These are phyloP conservation scores for Seriola quinqueradiata DNA, from an alignment of 2,113 vertebrate genomes.

Conservation along the genomic window DNA sequence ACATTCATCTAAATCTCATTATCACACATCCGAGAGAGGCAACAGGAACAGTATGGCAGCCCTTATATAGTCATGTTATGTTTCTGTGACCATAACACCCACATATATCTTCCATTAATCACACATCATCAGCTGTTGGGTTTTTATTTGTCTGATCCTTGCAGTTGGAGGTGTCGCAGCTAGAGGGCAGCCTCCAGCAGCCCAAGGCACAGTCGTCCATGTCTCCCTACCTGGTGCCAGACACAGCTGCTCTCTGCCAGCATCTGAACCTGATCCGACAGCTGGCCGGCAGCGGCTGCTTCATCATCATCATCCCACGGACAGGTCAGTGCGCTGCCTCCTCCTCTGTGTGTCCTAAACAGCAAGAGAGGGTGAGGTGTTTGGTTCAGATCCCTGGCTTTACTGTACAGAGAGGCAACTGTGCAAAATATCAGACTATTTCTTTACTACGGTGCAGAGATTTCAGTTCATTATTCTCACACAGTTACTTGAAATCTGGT, in stretches of 20 bases:
- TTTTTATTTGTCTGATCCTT: slow-evolving; percentile 16
- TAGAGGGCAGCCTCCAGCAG: slow-evolving; percentile 97
- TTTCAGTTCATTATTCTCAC: too few relatives aligned
- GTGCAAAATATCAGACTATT: too few relatives aligned
- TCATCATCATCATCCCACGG: slow-evolving; percentile 97
- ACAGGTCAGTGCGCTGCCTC: slow-evolving; percentile 85
- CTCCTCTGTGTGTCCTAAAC: background rate
- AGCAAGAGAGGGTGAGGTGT: background rate
- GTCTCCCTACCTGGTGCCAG: slow-evolving; percentile 97
- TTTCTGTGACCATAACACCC: background rate
- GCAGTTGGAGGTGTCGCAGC: slow-evolving; percentile 96
- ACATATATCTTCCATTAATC: background rate
- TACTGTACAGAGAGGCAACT: too few relatives aligned
- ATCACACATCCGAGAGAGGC: background rate
- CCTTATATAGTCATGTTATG: background rate
- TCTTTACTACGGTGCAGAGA: too few relatives aligned
- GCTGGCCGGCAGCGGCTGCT: slow-evolving; percentile 92
- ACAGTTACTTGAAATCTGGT: too few relatives aligned
- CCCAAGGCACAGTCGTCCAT: slow-evolving; percentile 96
- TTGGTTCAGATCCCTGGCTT: background rate
- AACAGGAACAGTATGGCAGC: background rate
- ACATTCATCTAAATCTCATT: background rate
- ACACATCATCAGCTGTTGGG: background rate
- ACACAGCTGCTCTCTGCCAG: slow-evolving; percentile 94
- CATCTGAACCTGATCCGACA: slow-evolving; percentile 92